Conservation (phyloP, 2,113 vertebrate species). For the Spheniscus mendiculus region DNA sequence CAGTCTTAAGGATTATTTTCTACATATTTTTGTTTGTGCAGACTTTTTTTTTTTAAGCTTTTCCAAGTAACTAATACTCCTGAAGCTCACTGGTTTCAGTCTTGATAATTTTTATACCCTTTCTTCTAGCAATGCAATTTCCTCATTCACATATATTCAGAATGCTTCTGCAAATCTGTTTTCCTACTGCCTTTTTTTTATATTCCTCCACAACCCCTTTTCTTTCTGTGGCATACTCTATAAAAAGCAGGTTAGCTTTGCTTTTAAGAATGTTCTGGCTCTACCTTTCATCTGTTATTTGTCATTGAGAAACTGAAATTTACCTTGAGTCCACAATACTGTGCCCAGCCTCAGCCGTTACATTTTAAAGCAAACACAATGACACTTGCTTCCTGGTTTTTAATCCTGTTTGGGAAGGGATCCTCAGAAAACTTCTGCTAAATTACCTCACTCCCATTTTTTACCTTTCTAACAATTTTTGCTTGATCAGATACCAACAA, state of each 20-base stretch:
- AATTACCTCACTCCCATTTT: background rate
- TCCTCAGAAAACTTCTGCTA: background rate
- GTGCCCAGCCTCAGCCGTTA: background rate
- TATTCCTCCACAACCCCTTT: background rate
- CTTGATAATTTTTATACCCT: background rate
- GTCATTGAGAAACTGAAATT: background rate
- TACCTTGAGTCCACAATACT: background rate
- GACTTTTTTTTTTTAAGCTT: background rate
- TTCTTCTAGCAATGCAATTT: background rate
- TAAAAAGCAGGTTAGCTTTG: background rate
- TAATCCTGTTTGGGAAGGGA: background rate
- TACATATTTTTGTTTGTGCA: background rate
- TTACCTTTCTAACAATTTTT: background rate
- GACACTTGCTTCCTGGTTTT: background rate
- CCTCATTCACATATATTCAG: background rate
- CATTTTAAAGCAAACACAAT: background rate
- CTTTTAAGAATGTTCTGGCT: background rate
- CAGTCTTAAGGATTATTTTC: background rate
- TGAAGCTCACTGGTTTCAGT: background rate
- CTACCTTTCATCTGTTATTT: background rate
- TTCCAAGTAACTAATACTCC: background rate
- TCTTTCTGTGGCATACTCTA: background rate
- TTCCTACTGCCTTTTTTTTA: background rate
- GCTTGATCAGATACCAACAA: background rate
- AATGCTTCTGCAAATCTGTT: background rate